A percentile compares a stretch with the other conserved stretches of the same genome.
Conservation (phyloP, 2,113 vertebrate species). For the Heterotilapia buettikoferi region DNA sequence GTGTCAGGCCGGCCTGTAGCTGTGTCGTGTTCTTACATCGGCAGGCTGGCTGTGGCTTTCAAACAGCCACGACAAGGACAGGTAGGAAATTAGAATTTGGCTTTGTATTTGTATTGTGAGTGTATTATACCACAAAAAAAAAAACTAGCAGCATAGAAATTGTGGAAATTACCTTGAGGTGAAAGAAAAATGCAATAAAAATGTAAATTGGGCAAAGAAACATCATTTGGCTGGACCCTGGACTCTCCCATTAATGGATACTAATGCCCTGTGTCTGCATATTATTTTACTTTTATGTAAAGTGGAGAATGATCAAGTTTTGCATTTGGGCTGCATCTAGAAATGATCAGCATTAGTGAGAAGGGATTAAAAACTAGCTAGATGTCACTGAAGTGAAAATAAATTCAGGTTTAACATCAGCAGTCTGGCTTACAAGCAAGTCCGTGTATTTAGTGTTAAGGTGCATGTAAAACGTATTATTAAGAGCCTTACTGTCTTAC, state of each 20-base stretch:
- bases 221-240: not conserved
- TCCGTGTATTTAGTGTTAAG: not conserved
- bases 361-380: not conserved
- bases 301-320: not conserved
- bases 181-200: not conserved
- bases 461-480: not conserved
- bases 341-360: not conserved
- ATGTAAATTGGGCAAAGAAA: not conserved
- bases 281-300: not conserved
- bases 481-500: not conserved
- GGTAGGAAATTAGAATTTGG: constrained; percentile 18
- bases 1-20: constrained; percentile 90
- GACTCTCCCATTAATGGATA: not conserved
- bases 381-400: not conserved
- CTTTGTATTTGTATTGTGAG: not conserved
- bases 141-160: not conserved
- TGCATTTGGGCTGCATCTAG: not conserved
- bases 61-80: constrained; percentile 78
- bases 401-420: not conserved
- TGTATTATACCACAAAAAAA: not conserved
- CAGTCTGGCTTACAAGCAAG: not conserved
- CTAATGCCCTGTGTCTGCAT: not conserved
- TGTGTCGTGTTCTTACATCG: constrained; percentile 96
- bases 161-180: not conserved
- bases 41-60: constrained; percentile 91